Percentiles rank a stretch among this genome's conserved stretches.
Evolutionary conservation across 2,888 invertebrate genomes (phyloP).

Genomic region (Nezara viridula): DNA sequence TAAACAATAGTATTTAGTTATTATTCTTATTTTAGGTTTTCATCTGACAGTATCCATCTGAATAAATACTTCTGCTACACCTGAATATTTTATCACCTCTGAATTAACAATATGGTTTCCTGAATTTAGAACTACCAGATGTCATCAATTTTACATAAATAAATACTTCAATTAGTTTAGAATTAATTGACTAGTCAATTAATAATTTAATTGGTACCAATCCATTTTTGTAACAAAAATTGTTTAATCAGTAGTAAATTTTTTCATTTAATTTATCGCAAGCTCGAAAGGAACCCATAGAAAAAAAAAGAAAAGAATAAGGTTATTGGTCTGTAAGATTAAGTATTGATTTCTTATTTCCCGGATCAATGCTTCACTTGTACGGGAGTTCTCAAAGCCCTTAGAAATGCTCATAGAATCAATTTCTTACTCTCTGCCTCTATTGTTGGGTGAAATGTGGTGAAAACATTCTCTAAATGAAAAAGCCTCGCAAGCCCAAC

Average conservation of each 20-base stretch:
- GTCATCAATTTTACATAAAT: no score
- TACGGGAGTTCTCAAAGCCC: background rate
- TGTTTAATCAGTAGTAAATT: background rate
- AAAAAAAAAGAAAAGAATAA: background rate
- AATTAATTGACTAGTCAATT: no score
- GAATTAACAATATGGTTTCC: no score
- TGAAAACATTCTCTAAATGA: background rate
- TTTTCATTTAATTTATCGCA: background rate
- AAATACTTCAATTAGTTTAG: no score
- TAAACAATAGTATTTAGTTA: no score
- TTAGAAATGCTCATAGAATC: background rate
- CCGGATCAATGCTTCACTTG: conserved; percentile 18
- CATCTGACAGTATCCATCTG: no score
- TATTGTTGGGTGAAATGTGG: background rate
- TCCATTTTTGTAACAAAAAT: no score
- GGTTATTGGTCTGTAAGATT: background rate
- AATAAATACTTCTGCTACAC: no score
- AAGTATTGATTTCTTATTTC: conserved; percentile 31
- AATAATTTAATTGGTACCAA: no score
- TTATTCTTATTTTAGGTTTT: no score
- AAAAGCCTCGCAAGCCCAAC: background rate
- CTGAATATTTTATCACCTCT: no score
- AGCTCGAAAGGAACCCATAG: background rate
- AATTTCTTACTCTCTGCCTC: background rate
- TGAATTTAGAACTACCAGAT: no score